phyloP scores from a whole-genome alignment of 2,113 vertebrate species.

The Gallinago jamesoni region DNA sequence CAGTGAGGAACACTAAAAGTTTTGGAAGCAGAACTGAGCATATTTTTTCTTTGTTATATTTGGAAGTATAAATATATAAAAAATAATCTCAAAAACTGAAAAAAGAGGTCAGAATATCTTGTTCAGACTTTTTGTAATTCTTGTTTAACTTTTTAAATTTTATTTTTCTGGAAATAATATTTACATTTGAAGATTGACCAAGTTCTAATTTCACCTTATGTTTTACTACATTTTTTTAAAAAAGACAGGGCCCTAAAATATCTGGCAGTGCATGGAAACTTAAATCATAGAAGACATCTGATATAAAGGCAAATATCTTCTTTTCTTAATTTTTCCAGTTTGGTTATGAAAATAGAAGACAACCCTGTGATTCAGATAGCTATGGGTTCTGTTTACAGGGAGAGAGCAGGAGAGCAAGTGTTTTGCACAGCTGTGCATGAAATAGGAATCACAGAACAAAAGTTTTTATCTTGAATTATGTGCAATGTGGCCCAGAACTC shows the following conservation, averaged over 20 bases:
- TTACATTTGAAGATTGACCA: not conserved
- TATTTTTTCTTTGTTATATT: not conserved
- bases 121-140: not conserved
- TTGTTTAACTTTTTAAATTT: not conserved
- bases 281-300: not conserved
- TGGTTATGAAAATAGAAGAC: not conserved
- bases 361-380: not conserved
- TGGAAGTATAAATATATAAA: not conserved
- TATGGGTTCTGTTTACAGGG: not conserved
- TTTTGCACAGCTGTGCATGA: not conserved
- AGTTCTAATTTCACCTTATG: not conserved
- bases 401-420: not conserved
- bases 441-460: not conserved
- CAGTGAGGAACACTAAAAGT: not conserved
- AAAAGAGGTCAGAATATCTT: not conserved
- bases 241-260: accelerated
- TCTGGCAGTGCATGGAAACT: not conserved
- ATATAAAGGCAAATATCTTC: not conserved
- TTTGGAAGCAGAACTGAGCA: not conserved
- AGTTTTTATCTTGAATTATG: not conserved
- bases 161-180: not conserved
- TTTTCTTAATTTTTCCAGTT: not conserved
- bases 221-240: not conserved
- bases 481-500: not conserved
- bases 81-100: not conserved